Conservation (phyloP, 1,140 invertebrate genomes). For the Leptopilina clavipes region DNA sequence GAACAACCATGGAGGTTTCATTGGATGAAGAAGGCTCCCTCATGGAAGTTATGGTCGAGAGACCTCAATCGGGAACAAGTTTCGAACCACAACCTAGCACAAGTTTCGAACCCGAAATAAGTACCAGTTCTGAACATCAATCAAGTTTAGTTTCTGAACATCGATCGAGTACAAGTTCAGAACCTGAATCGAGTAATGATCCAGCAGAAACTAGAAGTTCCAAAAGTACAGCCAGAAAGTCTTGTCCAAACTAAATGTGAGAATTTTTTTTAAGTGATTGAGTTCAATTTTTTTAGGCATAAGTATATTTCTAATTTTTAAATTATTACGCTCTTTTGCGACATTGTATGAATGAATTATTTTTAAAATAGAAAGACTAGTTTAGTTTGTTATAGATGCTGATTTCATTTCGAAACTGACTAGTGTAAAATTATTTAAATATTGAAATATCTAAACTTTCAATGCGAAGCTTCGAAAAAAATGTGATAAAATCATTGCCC, state of each 20-base stretch:
- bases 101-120: neutral
- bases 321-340: no score
- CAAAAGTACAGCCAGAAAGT: no score
- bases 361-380: neutral
- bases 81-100: neutral
- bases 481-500: constrained; percentile 50
- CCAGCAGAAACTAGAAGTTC: no score
- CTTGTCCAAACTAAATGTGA: no score
- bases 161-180: neutral
- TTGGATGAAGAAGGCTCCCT: constrained; percentile 37
- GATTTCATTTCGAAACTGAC: neutral
- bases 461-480: constrained; percentile 28
- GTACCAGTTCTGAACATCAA: neutral
- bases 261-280: no score
- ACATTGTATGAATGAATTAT: neutral
- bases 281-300: no score
- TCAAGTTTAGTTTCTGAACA: no score
- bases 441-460: neutral
- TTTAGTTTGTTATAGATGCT: neutral
- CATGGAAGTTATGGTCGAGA: constrained; percentile 44
- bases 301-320: no score
- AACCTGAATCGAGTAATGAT: neutral
- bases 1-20: constrained; percentile 40
- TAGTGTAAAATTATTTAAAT: neutral
- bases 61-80: neutral